Conservation (phyloP, 2,797 vertebrate species). For the Scyliorhinus canicula region DNA sequence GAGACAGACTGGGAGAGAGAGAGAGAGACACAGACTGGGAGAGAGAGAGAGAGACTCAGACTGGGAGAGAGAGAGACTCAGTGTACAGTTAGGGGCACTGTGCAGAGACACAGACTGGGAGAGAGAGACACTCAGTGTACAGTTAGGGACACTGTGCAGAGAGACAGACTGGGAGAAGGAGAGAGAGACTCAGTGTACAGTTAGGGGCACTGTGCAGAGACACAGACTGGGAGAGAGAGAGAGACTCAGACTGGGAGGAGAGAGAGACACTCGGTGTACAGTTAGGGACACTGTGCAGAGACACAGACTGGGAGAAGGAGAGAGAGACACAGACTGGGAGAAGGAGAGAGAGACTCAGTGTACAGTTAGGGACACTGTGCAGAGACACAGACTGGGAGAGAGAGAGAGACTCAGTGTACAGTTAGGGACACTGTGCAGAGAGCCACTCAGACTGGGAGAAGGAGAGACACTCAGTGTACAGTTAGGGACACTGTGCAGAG, state of each 20-base stretch:
- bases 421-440: background rate
- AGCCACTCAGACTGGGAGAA: no score
- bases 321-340: background rate
- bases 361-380: background rate
- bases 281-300: background rate
- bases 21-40: background rate
- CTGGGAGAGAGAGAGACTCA: background rate
- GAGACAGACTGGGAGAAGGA: background rate
- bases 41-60: background rate
- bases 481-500: background rate
- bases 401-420: background rate
- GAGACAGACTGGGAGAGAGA: background rate
- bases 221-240: background rate
- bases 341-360: background rate
- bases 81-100: background rate
- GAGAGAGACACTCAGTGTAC: background rate
- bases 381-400: background rate
- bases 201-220: background rate
- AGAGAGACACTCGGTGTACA: constrained; percentile 1
- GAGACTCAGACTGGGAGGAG: background rate
- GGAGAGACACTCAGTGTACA: constrained; percentile 1
- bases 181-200: background rate
- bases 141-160: background rate
- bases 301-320: background rate
- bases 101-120: background rate